phyloP scores from a whole-genome alignment of 2,888 invertebrate genomes.

The Dascillus cervinus region DNA sequence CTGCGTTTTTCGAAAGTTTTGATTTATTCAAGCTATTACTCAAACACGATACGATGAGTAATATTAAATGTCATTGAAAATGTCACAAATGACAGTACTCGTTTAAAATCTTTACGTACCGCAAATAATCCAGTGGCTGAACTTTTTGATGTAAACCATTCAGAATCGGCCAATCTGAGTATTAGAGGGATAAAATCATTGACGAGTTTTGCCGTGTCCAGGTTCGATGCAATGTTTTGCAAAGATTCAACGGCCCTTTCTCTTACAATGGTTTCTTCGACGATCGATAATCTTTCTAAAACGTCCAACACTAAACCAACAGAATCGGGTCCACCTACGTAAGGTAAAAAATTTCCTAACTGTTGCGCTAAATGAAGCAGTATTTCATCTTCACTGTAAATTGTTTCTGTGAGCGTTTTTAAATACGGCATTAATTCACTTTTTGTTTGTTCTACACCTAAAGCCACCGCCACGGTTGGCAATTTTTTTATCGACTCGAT shows the following conservation, averaged over 20 bases:
- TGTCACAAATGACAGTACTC: neutral
- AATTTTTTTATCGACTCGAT: conserved; percentile 29
- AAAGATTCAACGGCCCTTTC: conserved; percentile 30
- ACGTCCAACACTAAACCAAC: conserved; percentile 28
- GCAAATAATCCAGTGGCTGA: conserved; percentile 15
- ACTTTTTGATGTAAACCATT: conserved; percentile 22
- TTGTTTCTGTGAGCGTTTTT: conserved; percentile 23
- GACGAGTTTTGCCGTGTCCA: conserved; percentile 26
- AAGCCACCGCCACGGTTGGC: conserved; percentile 26
- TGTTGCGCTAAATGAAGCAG: conserved; percentile 30
- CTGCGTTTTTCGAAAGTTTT: no score
- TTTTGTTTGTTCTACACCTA: conserved; percentile 29
- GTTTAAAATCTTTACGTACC: no score
- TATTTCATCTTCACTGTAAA: conserved; percentile 32
- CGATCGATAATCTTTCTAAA: conserved; percentile 28
- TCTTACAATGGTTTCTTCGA: conserved; percentile 33
- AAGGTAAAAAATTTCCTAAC: conserved; percentile 29
- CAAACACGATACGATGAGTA: no score
- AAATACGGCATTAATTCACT: conserved; percentile 31
- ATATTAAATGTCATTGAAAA: conserved; percentile 4
- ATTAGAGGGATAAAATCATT: conserved; percentile 26
- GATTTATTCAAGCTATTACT: no score
- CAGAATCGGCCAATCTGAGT: conserved; percentile 23
- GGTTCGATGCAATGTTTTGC: conserved; percentile 22
- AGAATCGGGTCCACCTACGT: conserved; percentile 33